These are phyloP conservation scores for Sinhomidia bicolor DNA, from an alignment of 2,888 invertebrate species.

Conservation along the genomic window DNA sequence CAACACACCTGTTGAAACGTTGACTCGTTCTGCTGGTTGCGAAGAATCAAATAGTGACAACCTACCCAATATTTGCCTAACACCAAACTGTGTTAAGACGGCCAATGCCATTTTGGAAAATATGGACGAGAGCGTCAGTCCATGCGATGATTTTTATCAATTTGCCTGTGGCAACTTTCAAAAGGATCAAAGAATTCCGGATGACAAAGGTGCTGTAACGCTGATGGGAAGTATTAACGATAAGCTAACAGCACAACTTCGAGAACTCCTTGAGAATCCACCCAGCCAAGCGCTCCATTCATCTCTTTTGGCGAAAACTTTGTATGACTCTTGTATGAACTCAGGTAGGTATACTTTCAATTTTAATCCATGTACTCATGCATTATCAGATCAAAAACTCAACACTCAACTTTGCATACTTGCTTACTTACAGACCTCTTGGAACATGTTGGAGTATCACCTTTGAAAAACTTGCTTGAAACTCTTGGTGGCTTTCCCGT, in stretches of 20 bases:
- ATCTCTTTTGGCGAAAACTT: conserved; percentile 87
- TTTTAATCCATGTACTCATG: too few species aligned
- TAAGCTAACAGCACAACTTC: conserved; percentile 87
- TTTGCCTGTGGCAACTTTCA: conserved; percentile 90
- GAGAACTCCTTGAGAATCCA: conserved; percentile 86
- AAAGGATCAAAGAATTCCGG: conserved; percentile 88
- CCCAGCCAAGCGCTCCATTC: conserved; percentile 81
- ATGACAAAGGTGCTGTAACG: conserved; percentile 90
- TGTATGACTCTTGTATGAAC: conserved; percentile 94
- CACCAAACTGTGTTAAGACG: conserved; percentile 67
- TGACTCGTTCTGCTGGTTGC: neutral
- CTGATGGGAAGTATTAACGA: conserved; percentile 88
- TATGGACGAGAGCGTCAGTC: conserved; percentile 84
- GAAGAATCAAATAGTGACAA: neutral
- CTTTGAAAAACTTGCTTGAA: conserved; percentile 81
- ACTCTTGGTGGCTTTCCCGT: conserved; percentile 83
- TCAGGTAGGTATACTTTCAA: conserved; percentile 88
- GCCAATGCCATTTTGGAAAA: conserved; percentile 79
- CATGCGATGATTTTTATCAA: conserved; percentile 91
- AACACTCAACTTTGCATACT: too few species aligned
- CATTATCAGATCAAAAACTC: too few species aligned
- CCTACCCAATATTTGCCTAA: conserved; percentile 56
- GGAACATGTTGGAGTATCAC: conserved; percentile 81
- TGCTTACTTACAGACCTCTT: too few species aligned
- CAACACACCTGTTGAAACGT: neutral